Base-by-base conservation (phyloP, 2,888 invertebrate genomes). In the Drosophila villosipedis region DNA sequence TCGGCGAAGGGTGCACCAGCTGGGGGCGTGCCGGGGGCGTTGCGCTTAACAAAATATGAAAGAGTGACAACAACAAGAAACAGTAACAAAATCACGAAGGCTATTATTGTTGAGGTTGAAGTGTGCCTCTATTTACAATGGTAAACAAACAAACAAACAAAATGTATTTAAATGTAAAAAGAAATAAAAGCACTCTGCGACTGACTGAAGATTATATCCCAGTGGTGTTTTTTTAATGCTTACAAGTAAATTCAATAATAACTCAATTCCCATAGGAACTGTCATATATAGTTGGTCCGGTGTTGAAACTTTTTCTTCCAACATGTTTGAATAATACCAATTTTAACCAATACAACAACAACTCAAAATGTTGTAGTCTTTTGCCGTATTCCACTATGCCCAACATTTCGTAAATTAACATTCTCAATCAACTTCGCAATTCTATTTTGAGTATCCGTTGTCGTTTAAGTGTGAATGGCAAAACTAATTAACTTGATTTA, bases 1-100 rank as follows among this genome's bases (percentile, higher is more conserved):
- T 65, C 85, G 65, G 52, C 69, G 69, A 80, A 85, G 89, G 86
- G 85, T 83, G 80, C 62, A 65, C 59, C 33, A 52, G 64, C 61
- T 58, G 63, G 57, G 74, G 75, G 63, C 31, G 59, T 68, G 60
- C 6, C 47, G 62, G 54, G 37, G 30, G 35, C 47, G 41, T 47
- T 58, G 62, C 22, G 58, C 66, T 53, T 50, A 41, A 50, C 52
- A 55, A 43, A 69, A 60, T 68, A 33, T 60, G n/a, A 37, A 52
- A 30, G 28, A 64, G 53, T 47, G 60, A 69, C 64, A 66, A 69
- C 64, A 63, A 76, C 68, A 75, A 39, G 30, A 43, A 37, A 35
- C 39, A 60, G 12, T 33, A 66, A 37, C 54, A 60, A 70, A 53
- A 49, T 22, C 52, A 63, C 52, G 80, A 79, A 77, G 77, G 77